Evolutionary conservation across 1,140 invertebrate genomes (phyloP).

Genomic region (Lordiphosa collinella): DNA sequence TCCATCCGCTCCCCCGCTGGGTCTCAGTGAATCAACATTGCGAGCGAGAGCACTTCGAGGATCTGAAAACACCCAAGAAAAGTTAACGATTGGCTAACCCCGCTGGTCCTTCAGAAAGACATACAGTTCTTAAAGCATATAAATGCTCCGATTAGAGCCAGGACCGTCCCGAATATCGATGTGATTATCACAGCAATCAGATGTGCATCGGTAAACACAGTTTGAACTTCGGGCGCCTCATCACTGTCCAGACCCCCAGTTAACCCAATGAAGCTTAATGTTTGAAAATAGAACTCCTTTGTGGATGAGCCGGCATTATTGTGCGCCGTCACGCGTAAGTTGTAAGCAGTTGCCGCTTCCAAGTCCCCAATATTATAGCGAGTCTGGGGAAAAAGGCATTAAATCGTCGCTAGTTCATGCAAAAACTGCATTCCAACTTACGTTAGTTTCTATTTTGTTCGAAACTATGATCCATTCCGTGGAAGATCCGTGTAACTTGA

Average conservation of each 20-base stretch:
- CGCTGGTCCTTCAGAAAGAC: constrained; percentile 12
- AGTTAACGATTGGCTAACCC: background rate
- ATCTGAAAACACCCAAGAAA: constrained; percentile 28
- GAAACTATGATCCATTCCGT: constrained; percentile 81
- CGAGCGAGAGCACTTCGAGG: constrained; percentile 28
- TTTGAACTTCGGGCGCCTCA: constrained; percentile 60
- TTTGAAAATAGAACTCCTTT: constrained; percentile 5
- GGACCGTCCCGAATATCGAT: constrained; percentile 80
- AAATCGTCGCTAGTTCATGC: background rate
- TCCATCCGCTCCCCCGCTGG: constrained; percentile 22
- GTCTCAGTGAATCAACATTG: constrained; percentile 43
- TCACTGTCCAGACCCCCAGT: background rate
- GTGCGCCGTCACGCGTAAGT: constrained; percentile 81
- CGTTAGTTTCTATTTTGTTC: constrained; percentile 81
- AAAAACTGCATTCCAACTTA: constrained; percentile 16
- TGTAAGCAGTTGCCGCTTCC: constrained; percentile 85
- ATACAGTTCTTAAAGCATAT: constrained; percentile 82
- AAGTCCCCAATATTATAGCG: constrained; percentile 83
- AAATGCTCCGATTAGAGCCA: constrained; percentile 80
- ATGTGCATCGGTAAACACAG: constrained; percentile 80
- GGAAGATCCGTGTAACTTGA: constrained; percentile 80
- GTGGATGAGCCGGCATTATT: constrained; percentile 1
- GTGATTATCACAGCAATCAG: constrained; percentile 80
- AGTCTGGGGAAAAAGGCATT: constrained; percentile 27
- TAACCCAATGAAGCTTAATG: background rate